Evolutionary conservation across 1,140 invertebrate species (phyloP), one percentile per base, ranked within the genome.

Genomic region (Papilio glaucus): DNA sequence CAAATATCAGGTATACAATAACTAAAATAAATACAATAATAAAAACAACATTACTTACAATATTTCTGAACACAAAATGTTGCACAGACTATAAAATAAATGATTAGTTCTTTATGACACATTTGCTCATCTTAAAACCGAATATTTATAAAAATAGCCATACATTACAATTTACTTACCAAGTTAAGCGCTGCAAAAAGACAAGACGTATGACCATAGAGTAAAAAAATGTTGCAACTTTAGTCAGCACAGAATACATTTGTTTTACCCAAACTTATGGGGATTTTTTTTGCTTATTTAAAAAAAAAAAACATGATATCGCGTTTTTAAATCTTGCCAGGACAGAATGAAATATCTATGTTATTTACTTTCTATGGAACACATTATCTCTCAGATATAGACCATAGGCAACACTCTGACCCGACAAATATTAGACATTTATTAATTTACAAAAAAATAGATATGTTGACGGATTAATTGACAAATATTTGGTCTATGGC

Each of bases 41-140:
- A 72, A 62, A 62, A 60, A 71, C 18, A 71, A 57, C n/a, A 72
- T 72, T 26, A 62, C 62, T 63, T 38, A 68, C 21, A 67, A 72
- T 53, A 67, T 57, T 72, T 39, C 12, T 41, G 8, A 69, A 62
- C 9, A 49, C 26, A 45, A 71, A 67, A 42, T 53, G 29, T 53
- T 69, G 67, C 67, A 69, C 67, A 69, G 67, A 69, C 45, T 37
- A 69, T 68, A 68, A 57, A 49, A 21, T 21, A 21, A 26, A 57
- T 41, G 13, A 24, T 57, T 60, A 26, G 21, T 26, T 12, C 12
- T 26, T 67, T 42, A 68, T 68, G 41, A 68, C 39, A 68, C 42
- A 69, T 69, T 69, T 45, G 9, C 63, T 26, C 24, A 45, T 45
- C 0, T 26, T 26, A 68, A 68, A 71, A 65, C 41, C 60, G 42